A percentile compares a stretch with the other conserved stretches of the same genome.
Evolutionary conservation across 2,797 vertebrate genomes (phyloP).

Genomic region (Oreochromis mossambicus): DNA sequence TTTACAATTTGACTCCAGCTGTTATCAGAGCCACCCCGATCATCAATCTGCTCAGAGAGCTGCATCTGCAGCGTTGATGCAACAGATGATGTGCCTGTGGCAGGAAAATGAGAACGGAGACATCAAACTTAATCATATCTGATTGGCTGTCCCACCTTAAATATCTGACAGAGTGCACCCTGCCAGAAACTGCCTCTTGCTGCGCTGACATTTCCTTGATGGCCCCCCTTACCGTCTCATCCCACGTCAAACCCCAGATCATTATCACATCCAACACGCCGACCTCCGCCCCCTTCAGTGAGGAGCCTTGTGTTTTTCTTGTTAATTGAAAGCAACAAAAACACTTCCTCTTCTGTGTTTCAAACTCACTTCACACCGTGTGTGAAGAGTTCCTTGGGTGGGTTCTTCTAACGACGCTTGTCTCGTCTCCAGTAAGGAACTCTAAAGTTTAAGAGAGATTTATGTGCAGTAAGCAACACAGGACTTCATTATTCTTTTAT

Average conservation of each 20-base stretch:
- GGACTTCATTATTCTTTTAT: background rate
- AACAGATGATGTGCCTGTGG: conserved; percentile 14
- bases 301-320: conserved; percentile 23
- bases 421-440: background rate
- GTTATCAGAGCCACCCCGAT: conserved; percentile 2
- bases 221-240: background rate
- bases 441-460: background rate
- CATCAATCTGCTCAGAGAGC: conserved; percentile 12
- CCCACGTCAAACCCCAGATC: background rate
- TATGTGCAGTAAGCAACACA: background rate
- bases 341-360: conserved; percentile 29
- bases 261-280: conserved; percentile 34
- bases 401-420: background rate
- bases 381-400: background rate
- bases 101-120: conserved; percentile 5
- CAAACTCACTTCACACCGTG: conserved; percentile 36
- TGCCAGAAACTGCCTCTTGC: background rate
- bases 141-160: conserved; percentile 19
- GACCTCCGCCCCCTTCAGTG: background rate
- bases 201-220: background rate
- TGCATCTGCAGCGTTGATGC: background rate
- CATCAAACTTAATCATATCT: conserved; percentile 6
- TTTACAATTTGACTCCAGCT: conserved; percentile 23
- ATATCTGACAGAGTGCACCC: conserved; percentile 11
- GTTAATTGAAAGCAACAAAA: conserved; percentile 60